A percentile compares a stretch with the other conserved stretches of the same genome.
Evolutionary conservation across 2,888 invertebrate species (phyloP).

Genomic region (Ennomos fuscantarius): DNA sequence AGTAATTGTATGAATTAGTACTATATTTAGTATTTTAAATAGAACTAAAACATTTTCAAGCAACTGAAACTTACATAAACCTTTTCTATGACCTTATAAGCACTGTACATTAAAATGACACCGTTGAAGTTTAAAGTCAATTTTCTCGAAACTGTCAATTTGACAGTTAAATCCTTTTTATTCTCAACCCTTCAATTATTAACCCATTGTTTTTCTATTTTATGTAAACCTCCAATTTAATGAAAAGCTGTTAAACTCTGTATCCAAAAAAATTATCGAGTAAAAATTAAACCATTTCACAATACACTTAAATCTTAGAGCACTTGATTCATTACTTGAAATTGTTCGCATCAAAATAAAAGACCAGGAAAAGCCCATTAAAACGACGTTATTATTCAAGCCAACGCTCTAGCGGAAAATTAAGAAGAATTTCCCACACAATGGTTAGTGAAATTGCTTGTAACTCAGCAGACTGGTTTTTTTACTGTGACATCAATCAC

Average conservation of each 20-base stretch:
- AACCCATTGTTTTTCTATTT: too few species aligned
- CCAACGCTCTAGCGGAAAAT: conserved; percentile 70
- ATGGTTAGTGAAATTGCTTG: conserved; percentile 63
- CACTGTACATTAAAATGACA: too few species aligned
- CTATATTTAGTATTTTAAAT: too few species aligned
- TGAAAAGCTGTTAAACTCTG: background rate
- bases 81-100: too few species aligned
- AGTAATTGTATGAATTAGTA: too few species aligned
- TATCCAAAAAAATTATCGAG: background rate
- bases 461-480: conserved; percentile 51
- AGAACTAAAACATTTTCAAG: too few species aligned
- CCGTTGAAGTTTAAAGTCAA: too few species aligned
- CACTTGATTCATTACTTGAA: conserved; percentile 48
- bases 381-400: conserved; percentile 68
- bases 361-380: conserved; percentile 64
- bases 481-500: conserved; percentile 56
- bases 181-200: too few species aligned
- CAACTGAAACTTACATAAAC: too few species aligned
- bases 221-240: too few species aligned
- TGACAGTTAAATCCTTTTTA: too few species aligned
- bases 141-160: too few species aligned
- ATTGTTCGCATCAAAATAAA: conserved; percentile 60
- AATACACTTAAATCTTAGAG: conserved; percentile 39
- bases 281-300: conserved; percentile 21
- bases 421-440: conserved; percentile 69